Percentiles rank a stretch among this genome's conserved stretches.
phyloP scores from a whole-genome alignment of 2,888 invertebrate species.

The Tubulanus polymorphus region DNA sequence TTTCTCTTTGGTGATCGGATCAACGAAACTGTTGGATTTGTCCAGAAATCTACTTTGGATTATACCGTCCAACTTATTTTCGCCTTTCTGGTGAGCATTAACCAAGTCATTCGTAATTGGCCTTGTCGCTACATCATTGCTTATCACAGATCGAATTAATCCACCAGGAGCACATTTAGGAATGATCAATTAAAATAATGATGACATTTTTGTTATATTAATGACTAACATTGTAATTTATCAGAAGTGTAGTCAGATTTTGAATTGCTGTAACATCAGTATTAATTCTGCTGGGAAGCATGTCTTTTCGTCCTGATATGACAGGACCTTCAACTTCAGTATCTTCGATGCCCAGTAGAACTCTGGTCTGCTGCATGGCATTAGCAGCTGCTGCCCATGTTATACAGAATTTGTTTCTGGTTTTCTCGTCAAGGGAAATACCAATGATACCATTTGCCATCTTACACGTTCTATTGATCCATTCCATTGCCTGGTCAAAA shows the following conservation, averaged over 20 bases:
- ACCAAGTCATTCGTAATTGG: too few relatives aligned
- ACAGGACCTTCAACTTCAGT: too few relatives aligned
- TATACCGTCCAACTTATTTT: neutral
- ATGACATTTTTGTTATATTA: too few relatives aligned
- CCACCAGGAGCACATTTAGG: too few relatives aligned
- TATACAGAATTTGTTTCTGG: slow-evolving; percentile 13
- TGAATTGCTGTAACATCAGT: neutral
- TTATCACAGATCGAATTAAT: too few relatives aligned
- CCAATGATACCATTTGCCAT: slow-evolving; percentile 14
- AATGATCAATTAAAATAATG: too few relatives aligned
- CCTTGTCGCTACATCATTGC: too few relatives aligned
- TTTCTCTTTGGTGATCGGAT: too few relatives aligned
- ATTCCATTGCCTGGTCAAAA: slow-evolving; percentile 16
- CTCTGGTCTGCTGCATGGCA: slow-evolving; percentile 4
- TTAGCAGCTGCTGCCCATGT: slow-evolving; percentile 14
- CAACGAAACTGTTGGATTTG: too few relatives aligned
- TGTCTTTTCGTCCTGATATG: slow-evolving; percentile 3
- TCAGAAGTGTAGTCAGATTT: too few relatives aligned
- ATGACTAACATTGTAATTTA: too few relatives aligned
- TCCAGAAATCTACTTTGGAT: too few relatives aligned
- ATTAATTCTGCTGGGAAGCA: neutral
- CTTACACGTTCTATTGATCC: slow-evolving; percentile 17
- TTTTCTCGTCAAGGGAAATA: slow-evolving; percentile 14
- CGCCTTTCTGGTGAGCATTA: neutral
- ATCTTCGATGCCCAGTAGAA: neutral